Conservation (phyloP, 2,797 vertebrate genomes). For the Gallinago stenura region DNA sequence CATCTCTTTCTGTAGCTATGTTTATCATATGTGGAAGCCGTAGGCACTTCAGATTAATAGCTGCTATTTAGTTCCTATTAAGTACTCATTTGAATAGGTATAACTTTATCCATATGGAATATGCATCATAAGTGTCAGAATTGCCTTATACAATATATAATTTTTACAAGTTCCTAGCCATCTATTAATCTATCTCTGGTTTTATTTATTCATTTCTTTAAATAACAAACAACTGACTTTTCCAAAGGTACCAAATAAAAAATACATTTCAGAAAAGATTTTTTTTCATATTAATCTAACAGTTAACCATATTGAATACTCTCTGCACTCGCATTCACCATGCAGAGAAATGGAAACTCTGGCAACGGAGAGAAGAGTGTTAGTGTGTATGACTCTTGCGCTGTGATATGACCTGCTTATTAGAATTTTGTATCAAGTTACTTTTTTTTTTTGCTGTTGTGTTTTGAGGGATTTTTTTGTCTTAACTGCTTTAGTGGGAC, state of each 20-base stretch:
- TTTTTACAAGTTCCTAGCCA: not conserved
- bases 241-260: not conserved
- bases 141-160: not conserved
- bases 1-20: not conserved
- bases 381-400: not conserved
- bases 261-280: not conserved
- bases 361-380: not conserved
- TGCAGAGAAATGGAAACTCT: not conserved
- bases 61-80: not conserved
- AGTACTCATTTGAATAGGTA: not conserved
- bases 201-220: not conserved
- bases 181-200: not conserved
- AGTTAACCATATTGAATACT: not conserved
- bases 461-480: fast-evolving
- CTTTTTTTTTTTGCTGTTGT: not conserved
- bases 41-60: not conserved
- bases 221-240: not conserved
- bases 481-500: not conserved
- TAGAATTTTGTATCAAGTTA: not conserved
- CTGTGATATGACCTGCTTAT: not conserved
- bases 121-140: not conserved
- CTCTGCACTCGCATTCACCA: not conserved
- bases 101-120: not conserved
- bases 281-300: not conserved
- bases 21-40: not conserved